These are phyloP conservation scores for Gymnorhina tibicen DNA, from an alignment of 2,113 vertebrate species.

Conservation along the genomic window DNA sequence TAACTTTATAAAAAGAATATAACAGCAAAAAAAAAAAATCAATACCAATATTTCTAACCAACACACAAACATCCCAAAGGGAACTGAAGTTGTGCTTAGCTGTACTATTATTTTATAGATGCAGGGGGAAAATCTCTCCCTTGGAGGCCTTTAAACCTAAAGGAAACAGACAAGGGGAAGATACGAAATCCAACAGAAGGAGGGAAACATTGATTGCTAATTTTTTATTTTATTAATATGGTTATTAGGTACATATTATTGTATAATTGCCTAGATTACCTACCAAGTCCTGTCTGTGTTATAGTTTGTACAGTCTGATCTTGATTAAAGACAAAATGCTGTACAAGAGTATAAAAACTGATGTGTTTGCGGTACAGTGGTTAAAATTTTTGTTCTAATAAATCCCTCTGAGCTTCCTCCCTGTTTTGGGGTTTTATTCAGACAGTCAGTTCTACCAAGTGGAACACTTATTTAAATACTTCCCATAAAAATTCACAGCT, in stretches of 20 bases:
- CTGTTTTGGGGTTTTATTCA: not conserved
- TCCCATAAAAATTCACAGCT: constrained; percentile 29
- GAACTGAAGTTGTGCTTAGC: not conserved
- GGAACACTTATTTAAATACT: constrained; percentile 29
- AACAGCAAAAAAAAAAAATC: not conserved
- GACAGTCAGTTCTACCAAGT: not conserved
- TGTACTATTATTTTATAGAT: not conserved
- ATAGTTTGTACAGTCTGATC: not conserved
- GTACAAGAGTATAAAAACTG: not conserved
- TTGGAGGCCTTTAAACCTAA: not conserved
- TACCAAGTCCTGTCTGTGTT: not conserved
- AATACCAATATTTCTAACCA: not conserved
- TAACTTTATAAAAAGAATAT: not conserved
- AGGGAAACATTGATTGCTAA: not conserved
- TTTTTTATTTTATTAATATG: not conserved
- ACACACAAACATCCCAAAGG: not conserved
- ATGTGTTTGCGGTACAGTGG: not conserved
- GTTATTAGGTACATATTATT: not conserved
- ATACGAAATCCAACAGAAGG: not conserved
- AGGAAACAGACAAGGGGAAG: not conserved
- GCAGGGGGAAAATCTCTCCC: not conserved
- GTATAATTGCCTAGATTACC: not conserved
- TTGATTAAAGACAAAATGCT: not conserved
- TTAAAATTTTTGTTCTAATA: constrained; percentile 3
- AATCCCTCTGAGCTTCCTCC: not conserved